These are phyloP conservation scores for Acronicta alni DNA, from an alignment of 2,888 invertebrate genomes.

Conservation along the genomic window DNA sequence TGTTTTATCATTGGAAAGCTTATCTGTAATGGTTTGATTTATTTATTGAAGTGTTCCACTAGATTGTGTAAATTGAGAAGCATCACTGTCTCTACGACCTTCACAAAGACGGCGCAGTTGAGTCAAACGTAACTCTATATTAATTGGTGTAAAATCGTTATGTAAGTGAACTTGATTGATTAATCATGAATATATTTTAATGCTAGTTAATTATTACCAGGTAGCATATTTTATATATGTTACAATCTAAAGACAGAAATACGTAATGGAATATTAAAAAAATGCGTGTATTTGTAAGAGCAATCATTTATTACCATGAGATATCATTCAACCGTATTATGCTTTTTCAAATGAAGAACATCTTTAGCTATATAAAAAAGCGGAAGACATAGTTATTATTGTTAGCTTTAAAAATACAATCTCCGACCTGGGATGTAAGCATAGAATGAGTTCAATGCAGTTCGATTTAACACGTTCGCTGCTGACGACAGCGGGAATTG, in stretches of 20 bases:
- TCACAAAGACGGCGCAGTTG: background rate
- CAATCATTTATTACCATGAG: slow-evolving; percentile 12
- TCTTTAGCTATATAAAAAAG: background rate
- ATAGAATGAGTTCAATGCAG: no score
- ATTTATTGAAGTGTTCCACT: no score
- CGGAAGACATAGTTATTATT: background rate
- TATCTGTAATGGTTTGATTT: background rate
- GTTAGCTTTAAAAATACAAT: no score
- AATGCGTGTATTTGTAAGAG: slow-evolving; percentile 14
- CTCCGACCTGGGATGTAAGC: no score
- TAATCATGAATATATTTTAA: no score
- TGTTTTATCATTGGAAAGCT: slow-evolving; percentile 30
- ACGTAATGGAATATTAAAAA: slow-evolving; percentile 18
- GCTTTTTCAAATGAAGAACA: background rate
- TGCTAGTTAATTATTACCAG: no score
- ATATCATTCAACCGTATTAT: slow-evolving; percentile 10
- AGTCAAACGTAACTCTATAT: background rate
- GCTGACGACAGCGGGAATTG: no score
- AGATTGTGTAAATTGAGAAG: slow-evolving; percentile 3
- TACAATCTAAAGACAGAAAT: slow-evolving; percentile 9
- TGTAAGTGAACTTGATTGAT: no score
- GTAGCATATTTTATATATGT: background rate
- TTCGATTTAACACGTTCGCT: no score
- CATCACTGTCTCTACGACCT: background rate
- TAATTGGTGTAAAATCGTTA: background rate